Base-by-base conservation (phyloP, 2,113 vertebrate genomes). In the Cyprinodon brontotheroides region DNA sequence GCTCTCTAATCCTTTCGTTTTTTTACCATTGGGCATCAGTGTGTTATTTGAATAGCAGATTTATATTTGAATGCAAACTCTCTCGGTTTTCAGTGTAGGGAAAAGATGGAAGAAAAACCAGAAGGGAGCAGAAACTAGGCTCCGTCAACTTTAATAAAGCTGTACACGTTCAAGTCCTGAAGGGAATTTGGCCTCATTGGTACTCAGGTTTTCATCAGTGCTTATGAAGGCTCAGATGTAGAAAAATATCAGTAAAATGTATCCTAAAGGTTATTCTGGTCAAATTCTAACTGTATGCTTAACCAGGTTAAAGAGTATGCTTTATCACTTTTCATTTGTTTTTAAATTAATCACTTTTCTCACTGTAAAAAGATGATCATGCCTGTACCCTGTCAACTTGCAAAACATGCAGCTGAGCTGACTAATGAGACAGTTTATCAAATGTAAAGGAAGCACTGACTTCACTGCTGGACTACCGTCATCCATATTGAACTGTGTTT, bases 401-500 rank as follows among this genome's bases (percentile, higher is more conserved):
- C 41, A 20, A n/a, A 20, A 53, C 48, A 17, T 50, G 3, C 50
- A 20, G 5, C 3, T 9, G 6, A n/a, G 50, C 17, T 20, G 50
- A 57, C 10, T 9, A 57, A 20, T n/a, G 50, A n/a, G 17, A 57
- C 8, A 6, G 17, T 57, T 8, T 57, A 20, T 57, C n/a, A 57
- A 57, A 57, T 6, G 8, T 57, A 45, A 41, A 5, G 43, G 70
- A 65, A 68, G 11, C 63, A 61, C 72, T 67, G 79, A 74, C 12
- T 50, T 15, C 10, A 63, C 11, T 15, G 70, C 62, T 59, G 0
- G 4, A 47, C 7, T 68, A 67, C 36, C 73, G 68, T 89, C 81
- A 91, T 91, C 64, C 86, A 85, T 90, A 88, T 89, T 79, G 59
- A 91, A 68, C 38, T 81, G 78, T 41, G 68, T 71, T 45, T 48